Conservation (phyloP, 1,140 invertebrate genomes). For the Amphibalanus amphitrite region DNA sequence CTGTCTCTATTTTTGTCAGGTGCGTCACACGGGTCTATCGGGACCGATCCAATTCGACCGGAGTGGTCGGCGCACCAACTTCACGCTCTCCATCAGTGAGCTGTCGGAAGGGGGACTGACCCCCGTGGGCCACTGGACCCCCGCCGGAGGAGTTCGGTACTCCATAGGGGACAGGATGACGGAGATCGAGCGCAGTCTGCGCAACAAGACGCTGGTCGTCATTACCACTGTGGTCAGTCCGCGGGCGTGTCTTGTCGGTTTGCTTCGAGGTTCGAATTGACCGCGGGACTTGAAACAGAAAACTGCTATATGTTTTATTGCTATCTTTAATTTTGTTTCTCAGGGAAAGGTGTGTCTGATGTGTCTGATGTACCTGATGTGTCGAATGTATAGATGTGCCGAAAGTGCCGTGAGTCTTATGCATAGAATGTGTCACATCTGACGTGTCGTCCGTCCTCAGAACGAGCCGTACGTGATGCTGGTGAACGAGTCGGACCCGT, state of each 20-base stretch:
- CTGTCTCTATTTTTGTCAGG: constrained; percentile 35
- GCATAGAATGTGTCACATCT: no score
- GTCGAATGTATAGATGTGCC: no score
- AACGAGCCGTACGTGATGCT: constrained; percentile 83
- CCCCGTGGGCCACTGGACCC: constrained; percentile 74
- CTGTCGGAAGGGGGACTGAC: constrained; percentile 39
- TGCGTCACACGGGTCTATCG: constrained; percentile 76
- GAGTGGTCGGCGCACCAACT: constrained; percentile 75
- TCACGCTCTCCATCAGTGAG: constrained; percentile 74
- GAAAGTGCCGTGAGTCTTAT: no score
- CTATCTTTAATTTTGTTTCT: no score
- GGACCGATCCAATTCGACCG: constrained; percentile 86
- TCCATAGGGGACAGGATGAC: constrained; percentile 65
- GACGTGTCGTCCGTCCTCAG: constrained; percentile 29
- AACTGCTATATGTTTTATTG: no score
- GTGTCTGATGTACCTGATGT: no score
- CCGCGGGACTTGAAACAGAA: no score
- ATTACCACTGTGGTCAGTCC: constrained; percentile 71
- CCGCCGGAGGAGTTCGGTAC: constrained; percentile 70
- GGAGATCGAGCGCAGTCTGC: constrained; percentile 65
- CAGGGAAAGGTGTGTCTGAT: no score
- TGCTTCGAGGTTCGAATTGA: no score
- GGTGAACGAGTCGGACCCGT: constrained; percentile 50
- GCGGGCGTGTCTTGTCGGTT: no score
- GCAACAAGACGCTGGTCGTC: constrained; percentile 80